Evolutionary conservation across 2,888 invertebrate species (phyloP).

Genomic region (Galerucella pusilla): DNA sequence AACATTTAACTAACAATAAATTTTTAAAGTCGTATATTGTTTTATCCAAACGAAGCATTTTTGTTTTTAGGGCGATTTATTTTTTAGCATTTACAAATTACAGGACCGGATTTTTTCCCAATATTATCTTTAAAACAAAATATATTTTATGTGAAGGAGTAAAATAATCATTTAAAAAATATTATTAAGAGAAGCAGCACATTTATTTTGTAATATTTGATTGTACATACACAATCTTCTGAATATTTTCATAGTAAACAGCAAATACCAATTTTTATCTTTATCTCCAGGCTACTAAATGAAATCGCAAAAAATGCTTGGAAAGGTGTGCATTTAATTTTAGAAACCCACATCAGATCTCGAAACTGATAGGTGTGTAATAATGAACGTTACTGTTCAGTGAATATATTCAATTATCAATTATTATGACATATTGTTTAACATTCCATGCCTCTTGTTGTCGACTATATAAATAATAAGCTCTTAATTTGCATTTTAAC

Average conservation of each 20-base stretch:
- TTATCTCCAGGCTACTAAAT: background rate
- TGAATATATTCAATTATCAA: conserved; percentile 30
- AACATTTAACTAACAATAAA: background rate
- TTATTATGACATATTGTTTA: conserved; percentile 23
- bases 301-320: background rate
- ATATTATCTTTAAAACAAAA: too few relatives aligned
- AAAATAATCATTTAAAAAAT: too few relatives aligned
- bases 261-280: background rate
- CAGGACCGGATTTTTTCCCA: too few relatives aligned
- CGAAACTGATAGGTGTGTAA: conserved; percentile 26
- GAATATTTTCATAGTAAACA: too few relatives aligned
- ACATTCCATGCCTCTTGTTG: background rate
- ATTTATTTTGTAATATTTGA: too few relatives aligned
- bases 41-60: too few relatives aligned
- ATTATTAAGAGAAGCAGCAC: too few relatives aligned
- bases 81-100: too few relatives aligned
- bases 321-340: conserved; percentile 21
- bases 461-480: background rate
- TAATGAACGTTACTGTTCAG: conserved; percentile 27
- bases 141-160: too few relatives aligned
- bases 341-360: conserved; percentile 23
- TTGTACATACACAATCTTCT: too few relatives aligned
- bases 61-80: too few relatives aligned
- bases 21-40: too few relatives aligned
- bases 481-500: background rate